Base-by-base conservation (phyloP, 1,140 invertebrate genomes). In the Anadara kagoshimensis region DNA sequence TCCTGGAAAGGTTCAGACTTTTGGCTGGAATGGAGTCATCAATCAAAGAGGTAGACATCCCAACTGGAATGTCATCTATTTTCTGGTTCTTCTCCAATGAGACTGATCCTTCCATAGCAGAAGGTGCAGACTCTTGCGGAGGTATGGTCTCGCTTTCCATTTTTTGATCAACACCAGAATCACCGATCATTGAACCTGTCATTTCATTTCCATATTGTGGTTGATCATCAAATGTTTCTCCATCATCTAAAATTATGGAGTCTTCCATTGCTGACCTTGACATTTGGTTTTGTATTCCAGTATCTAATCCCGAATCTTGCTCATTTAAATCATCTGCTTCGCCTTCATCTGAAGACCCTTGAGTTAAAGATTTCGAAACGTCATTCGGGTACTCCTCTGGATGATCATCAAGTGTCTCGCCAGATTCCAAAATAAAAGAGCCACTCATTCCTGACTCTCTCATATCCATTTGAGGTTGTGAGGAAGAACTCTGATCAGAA, bases 181-280 rank as follows among this genome's bases (percentile, higher is more conserved):
- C 29, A 36, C 83, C 85, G 24, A 86, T 69, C 59, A 82, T 87
- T 16, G 86, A 79, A 36, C 29, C 29, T 36, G 29, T 36, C 29
- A 36, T 36, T 36, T 36, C 29, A 36, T 36, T 36, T 7, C 29
- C 29, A 36, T 36, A 36, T 7, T 36, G 29, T 3, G 29, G 29
- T 7, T 36, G 29, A 36, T 24, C 49, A 24, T 64, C 62, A 18
- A 49, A 64, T 24, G 62, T 51, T 51, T 64, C 41, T 24, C n/a
- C 62, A 5, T 64, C 53, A 43, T 67, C 64, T 1, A 67, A 44
- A 22, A 67, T 51, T n/a, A 67, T 67, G 24, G 64, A 67, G n/a
- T 51, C 64, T 20, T 67, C 64, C 64, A 67, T 67, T 18, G 49
- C 49, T 51, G 29, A 36, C 29, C 29, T 36, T 36, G 29, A 36